Base-by-base conservation (phyloP, 2,797 vertebrate species). In the Cossypha caffra region DNA sequence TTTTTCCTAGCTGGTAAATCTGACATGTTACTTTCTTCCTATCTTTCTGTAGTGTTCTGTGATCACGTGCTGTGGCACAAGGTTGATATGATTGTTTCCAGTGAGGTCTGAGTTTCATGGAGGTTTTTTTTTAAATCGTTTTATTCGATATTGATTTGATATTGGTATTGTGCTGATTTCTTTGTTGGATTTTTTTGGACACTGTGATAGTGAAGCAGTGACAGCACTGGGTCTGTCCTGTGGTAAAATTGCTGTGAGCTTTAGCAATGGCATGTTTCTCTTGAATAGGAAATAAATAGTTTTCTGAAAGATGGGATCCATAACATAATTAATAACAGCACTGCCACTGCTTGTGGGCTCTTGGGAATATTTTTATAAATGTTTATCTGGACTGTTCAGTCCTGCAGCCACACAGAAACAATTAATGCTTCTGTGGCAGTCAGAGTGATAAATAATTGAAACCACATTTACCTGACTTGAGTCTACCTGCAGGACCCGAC, bases 71-170 rank as follows among this genome's bases (percentile, higher is more conserved):
- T 3, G 0, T 59, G 40, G 28, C 28, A 31, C 31, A 33, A 10
- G 19, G 16, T n/a, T 74, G 12, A 4, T 52, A 20, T 1, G 6
- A 26, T 20, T 48, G 6, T 72, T 77, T n/a, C 21, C 13, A 20
- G 6, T 24, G 31, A 69, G 40, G 31, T 11, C 43, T 62, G 7
- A 1, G 1, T 35, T 67, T 63, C 23, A 18, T 21, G 6, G 31
- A 68, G 21, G 10, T 4, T 2, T 0, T 2, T 59, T 64, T 42
- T 50, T 0, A 16, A 63, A 15, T 25, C 9, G 3, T 16, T 55
- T 58, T 75, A 20, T 63, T 43, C 0, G 0, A 2, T 63, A 21
- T 19, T 64, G 16, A 17, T 69, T 61, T 42, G 33, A 9, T 54
- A 5, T 9, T 73, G 33, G 16, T 78, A 20, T 31, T 72, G 16